Base-by-base conservation (phyloP, 2,113 vertebrate species). In the Alaudala cheleensis region DNA sequence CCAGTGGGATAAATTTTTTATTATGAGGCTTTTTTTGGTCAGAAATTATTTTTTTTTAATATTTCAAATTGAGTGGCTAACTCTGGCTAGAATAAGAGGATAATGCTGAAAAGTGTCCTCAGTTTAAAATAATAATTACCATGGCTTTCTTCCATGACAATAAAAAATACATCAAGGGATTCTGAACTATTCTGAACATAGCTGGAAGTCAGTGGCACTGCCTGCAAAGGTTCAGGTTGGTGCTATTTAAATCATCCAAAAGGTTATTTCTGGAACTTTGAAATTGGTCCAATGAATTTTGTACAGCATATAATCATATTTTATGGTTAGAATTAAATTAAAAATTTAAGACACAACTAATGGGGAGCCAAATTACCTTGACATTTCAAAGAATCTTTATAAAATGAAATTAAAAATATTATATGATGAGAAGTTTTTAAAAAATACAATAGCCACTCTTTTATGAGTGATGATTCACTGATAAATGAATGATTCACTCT, bases 251-350 rank as follows among this genome's bases (percentile, higher is more conserved):
- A 54, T 80, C 72, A 42, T 22, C 33, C 56, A 42, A 76, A 92
- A 95, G 62, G 76, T 93, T 96, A 81, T 76, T 92, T 70, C 78
- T 77, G 54, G 62, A 77, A 85, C 67, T 90, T 85, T 93, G 71
- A 88, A 91, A 92, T 42, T 50, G 73, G 61, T 78, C n/a, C 0
- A 1, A 24, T 78, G 81, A 66, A 57, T 53, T 94, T 95, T 26
- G 14, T 60, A 33, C 56, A 69, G n/a, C 60, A 61, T 82, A 61
- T 88, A 78, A 95, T 96, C 18, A 40, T 88, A 73, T 95, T 95
- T 96, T 94, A 86, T 85, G 66, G 71, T 78, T 89, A 64, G 58
- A 91, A 90, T 94, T 89, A 3, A 5, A 86, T 93, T 93, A 93
- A 90, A 93, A 88, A 84, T 72, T 94, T 51, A 67, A 80, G 88